These are phyloP conservation scores for Flabesymbios commensalis DNA, from an alignment of 2,888 invertebrate species.

Conservation along the genomic window DNA sequence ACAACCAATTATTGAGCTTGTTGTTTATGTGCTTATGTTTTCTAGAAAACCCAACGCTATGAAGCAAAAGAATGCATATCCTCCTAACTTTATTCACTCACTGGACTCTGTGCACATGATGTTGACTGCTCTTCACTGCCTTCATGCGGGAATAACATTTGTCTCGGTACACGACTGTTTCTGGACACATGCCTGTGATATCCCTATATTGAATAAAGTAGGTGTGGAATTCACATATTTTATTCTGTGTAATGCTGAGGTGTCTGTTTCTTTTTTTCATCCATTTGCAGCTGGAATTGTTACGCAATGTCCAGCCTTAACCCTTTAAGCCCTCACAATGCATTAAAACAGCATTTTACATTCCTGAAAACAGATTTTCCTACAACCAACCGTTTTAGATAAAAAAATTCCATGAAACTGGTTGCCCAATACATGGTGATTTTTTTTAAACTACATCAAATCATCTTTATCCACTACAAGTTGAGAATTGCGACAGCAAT, in stretches of 20 bases:
- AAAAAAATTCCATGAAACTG: no score
- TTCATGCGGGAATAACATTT: constrained; percentile 75
- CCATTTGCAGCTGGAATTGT: no score
- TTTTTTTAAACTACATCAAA: no score
- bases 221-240: constrained; percentile 20
- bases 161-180: constrained; percentile 99
- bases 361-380: no score
- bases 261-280: no score
- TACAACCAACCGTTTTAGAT: no score
- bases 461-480: no score
- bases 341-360: no score
- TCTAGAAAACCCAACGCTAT: constrained; percentile 49
- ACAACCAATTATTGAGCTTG: background rate
- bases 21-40: background rate
- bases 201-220: constrained; percentile 87
- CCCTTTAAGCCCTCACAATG: no score
- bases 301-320: no score
- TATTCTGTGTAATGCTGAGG: background rate
- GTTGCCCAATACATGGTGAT: no score
- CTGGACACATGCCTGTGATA: constrained; percentile 94
- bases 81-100: constrained; percentile 98
- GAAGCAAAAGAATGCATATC: constrained; percentile 83
- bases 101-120: constrained; percentile 99
- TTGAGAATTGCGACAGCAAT: no score
- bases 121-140: constrained; percentile 88